Base-by-base conservation (phyloP, 2,113 vertebrate species). In the Columba janthina region DNA sequence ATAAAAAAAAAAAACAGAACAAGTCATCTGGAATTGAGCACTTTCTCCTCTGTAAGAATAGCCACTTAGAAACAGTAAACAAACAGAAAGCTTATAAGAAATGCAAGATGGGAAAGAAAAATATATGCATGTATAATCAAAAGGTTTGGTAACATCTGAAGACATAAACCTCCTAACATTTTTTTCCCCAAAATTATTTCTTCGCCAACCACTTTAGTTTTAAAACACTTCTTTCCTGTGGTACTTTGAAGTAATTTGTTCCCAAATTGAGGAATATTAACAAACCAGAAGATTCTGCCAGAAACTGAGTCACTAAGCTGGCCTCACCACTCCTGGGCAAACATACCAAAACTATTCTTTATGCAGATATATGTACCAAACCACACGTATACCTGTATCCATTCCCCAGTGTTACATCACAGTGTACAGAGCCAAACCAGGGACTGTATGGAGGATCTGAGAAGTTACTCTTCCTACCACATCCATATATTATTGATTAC, bases 211-310 rank as follows among this genome's bases (percentile, higher is more conserved):
- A 67, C 15, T 46, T 88, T 10, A 62, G 46, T 20, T 58, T 89
- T 57, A 80, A 91, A 96, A 71, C 11, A 26, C 10, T 62, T 73
- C 79, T 57, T 3, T 34, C 26, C 46, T 38, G 54, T 67, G 22
- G 22, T 64, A 72, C 32, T 48, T 87, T 31, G 42, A 91, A 84
- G 42, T 78, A 16, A 85, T 72, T 94, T 88, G 11, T 71, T 87
- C 73, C 71, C 38, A 72, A 34, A 66, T 87, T 93, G 36, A 79
- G 54, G 32, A 94, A 82, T 60, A 85, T 67, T 91, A 89, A 78
- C 61, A 87, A 77, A 87, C 38, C 36, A 78, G 62, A 82, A 75
- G 28, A 78, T 92, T 90, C 74, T 94, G 82, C 88, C 85, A 93
- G 85, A 67, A 88, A 78, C 53, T 90, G 66, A 90, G 78, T 95